phyloP scores from a whole-genome alignment of 2,113 vertebrate genomes.

The Leptodactylus fuscus region DNA sequence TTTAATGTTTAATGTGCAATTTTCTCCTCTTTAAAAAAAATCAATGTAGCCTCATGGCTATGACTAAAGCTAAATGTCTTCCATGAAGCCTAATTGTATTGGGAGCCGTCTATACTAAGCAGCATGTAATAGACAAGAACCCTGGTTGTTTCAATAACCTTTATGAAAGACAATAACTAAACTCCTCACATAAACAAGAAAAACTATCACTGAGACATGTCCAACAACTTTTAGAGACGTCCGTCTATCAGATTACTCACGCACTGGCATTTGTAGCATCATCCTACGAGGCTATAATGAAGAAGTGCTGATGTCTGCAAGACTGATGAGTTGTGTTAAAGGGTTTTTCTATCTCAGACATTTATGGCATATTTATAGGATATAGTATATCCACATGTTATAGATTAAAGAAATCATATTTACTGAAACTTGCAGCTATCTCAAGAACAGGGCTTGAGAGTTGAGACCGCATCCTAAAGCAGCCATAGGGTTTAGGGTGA shows the following conservation, averaged over 20 bases:
- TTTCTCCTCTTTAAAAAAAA: neutral
- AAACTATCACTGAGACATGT: neutral
- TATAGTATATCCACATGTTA: too few relatives aligned
- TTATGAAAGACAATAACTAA: neutral
- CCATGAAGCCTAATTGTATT: neutral
- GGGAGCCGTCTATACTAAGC: neutral
- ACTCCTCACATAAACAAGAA: neutral
- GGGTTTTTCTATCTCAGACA: too few relatives aligned
- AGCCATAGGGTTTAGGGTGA: too few relatives aligned
- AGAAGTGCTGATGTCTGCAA: neutral
- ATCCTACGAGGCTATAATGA: neutral
- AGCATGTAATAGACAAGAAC: neutral
- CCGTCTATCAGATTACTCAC: neutral
- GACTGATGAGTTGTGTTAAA: too few relatives aligned
- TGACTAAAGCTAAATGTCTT: neutral
- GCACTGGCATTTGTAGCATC: neutral
- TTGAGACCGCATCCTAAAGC: too few relatives aligned
- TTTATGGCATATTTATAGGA: too few relatives aligned
- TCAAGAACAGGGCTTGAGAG: too few relatives aligned
- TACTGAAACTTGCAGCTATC: too few relatives aligned
- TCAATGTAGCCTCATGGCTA: neutral
- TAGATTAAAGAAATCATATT: too few relatives aligned
- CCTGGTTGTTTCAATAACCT: neutral
- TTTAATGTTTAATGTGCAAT: constrained; percentile 19
- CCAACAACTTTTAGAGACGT: neutral